phyloP scores from a whole-genome alignment of 2,113 vertebrate species.

The Ageneiosus marmoratus region DNA sequence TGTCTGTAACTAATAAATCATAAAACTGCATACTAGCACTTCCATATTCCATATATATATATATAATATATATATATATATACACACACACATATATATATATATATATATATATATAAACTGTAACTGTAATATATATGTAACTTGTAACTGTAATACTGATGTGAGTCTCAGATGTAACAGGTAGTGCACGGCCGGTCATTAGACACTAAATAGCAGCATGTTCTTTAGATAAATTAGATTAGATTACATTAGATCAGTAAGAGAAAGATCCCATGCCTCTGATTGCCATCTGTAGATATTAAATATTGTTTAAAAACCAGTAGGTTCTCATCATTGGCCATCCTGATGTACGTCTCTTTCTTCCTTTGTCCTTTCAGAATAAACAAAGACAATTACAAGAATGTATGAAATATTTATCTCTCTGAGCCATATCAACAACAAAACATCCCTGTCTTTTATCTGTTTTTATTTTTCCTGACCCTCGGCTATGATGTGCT shows the following conservation, averaged over 20 bases:
- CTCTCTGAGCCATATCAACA: background rate
- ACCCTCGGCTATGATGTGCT: conserved; percentile 38
- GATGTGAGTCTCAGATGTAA: background rate
- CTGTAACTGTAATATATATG: too few relatives aligned
- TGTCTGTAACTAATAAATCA: background rate
- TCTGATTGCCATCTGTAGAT: background rate
- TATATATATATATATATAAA: too few relatives aligned
- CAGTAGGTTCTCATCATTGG: background rate
- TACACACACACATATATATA: too few relatives aligned
- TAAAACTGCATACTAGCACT: too few relatives aligned
- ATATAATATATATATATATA: too few relatives aligned
- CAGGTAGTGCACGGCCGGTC: background rate
- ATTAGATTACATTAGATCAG: conserved; percentile 9
- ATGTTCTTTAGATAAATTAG: conserved; percentile 10
- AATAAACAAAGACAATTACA: background rate
- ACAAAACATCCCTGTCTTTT: background rate
- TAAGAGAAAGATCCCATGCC: background rate
- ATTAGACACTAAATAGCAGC: conserved; percentile 9
- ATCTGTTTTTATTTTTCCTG: conserved; percentile 23
- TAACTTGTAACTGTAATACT: background rate
- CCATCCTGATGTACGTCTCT: background rate
- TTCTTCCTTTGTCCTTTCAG: background rate
- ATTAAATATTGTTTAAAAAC: background rate
- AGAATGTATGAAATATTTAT: background rate
- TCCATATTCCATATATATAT: too few relatives aligned